Percentiles rank a stretch among this genome's conserved stretches.
These are phyloP conservation scores for Zonitis immaculata DNA, from an alignment of 2,888 invertebrate species.

Conservation along the genomic window DNA sequence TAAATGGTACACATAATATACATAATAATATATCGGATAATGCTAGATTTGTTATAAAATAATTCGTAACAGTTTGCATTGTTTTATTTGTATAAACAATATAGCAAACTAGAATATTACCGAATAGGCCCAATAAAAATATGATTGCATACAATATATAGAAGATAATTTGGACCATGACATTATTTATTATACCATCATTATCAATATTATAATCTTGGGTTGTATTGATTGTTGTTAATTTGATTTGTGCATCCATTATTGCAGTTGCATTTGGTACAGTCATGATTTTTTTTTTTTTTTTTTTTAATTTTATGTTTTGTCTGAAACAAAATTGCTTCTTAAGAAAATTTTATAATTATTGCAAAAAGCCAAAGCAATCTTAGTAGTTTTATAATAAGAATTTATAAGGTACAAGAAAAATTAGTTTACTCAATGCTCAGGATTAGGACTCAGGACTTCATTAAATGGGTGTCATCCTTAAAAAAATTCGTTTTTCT, in stretches of 20 bases:
- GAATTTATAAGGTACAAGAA: too few relatives aligned
- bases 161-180: conserved; percentile 67
- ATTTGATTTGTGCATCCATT: conserved; percentile 17
- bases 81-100: conserved; percentile 88
- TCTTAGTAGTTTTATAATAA: too few relatives aligned
- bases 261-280: conserved; percentile 22
- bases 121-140: conserved; percentile 83
- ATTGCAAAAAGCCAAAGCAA: too few relatives aligned
- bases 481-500: too few relatives aligned
- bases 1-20: conserved; percentile 91
- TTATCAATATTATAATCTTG: too few relatives aligned
- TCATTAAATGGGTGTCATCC: too few relatives aligned
- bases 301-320: too few relatives aligned
- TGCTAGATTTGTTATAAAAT: conserved; percentile 95
- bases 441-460: too few relatives aligned
- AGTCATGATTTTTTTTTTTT: too few relatives aligned
- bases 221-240: conserved; percentile 15
- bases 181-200: conserved; percentile 57
- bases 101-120: conserved; percentile 88
- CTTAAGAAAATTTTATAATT: too few relatives aligned
- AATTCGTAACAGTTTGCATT: conserved; percentile 97
- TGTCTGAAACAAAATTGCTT: conserved; percentile 17
- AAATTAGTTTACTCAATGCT: too few relatives aligned
- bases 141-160: conserved; percentile 75
- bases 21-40: conserved; percentile 92